Base-by-base conservation (phyloP, 2,888 invertebrate species). In the Onthophagus sagittarius region DNA sequence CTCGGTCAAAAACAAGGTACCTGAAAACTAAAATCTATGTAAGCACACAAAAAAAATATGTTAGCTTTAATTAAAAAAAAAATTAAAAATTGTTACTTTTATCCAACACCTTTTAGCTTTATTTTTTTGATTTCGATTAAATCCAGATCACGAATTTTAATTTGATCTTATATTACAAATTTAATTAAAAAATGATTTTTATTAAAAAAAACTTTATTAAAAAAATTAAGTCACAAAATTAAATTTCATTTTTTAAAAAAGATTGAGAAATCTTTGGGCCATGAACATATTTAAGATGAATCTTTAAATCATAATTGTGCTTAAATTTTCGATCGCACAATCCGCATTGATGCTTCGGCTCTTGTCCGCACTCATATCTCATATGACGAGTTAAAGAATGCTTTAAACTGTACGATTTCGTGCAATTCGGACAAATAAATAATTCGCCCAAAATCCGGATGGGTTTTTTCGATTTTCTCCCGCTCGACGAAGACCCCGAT, bases 291-390 rank as follows among this genome's bases (percentile, higher is more conserved):
- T 67, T 32, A 23, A 31, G 32, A 32, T 76, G 76, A 15, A 69
- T 32, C 15, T 69, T 15, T 53, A 75, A 31, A 15, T 71, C 67
- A 69, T 69, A 87, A 76, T 86, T 86, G 65, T 87, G 83, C 75
- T 86, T 87, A 78, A 87, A 86, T 65, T 77, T 79, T 76, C 82
- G 84, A 9, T 76, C 78, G 74, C 86, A 86, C 7, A 79, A 74
- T 5, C 75, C 74, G 75, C 86, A 86, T 67, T 75, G 74, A 74
- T 81, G 84, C 11, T 80, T 82, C 0, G 86, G 85, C 33, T 79
- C 77, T 73, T 83, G 82, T 5, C 63, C 70, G 69, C 73, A 74
- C 73, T 72, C 73, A 14, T 69, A 33, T 62, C 71, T 15, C 53
- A 73, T 39, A 64, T 74, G 72, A 15, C 74, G 63, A 23, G 39